Evolutionary conservation across 1,140 invertebrate genomes (phyloP).

Genomic region (Pseudoatta argentina): DNA sequence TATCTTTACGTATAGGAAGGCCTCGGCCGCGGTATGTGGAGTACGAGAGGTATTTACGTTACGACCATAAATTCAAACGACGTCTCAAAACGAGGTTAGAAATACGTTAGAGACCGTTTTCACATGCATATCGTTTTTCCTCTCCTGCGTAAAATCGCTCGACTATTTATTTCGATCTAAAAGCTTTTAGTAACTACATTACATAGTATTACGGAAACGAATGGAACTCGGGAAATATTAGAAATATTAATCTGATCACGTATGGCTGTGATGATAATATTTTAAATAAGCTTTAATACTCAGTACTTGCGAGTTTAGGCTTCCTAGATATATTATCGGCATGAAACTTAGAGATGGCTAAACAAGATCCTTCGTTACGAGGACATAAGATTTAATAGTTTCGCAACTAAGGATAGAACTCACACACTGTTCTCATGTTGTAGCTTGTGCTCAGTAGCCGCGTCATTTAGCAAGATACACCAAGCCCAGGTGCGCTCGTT

Average conservation of each 20-base stretch:
- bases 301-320: not conserved
- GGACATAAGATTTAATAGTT: conserved; percentile 40
- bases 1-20: conserved; percentile 67
- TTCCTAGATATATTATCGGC: not conserved
- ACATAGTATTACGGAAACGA: not conserved
- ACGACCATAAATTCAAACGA: conserved; percentile 73
- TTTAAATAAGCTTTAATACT: conserved; percentile 6
- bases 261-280: not conserved
- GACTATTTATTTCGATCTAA: not conserved
- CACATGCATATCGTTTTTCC: conserved; percentile 61
- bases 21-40: conserved; percentile 69
- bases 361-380: conserved; percentile 29
- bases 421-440: conserved; percentile 27
- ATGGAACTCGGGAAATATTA: not conserved
- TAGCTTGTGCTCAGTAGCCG: conserved; percentile 3
- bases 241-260: not conserved
- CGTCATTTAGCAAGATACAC: conserved; percentile 59
- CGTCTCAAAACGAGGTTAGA: conserved; percentile 75
- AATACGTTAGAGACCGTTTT: conserved; percentile 69
- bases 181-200: not conserved
- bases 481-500: conserved; percentile 69
- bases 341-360: conserved; percentile 15
- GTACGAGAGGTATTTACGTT: conserved; percentile 74
- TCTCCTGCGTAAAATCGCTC: conserved; percentile 19
- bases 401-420: not conserved